Conservation (phyloP, 92 coral and sea anemone species). For the Umimayanthus chanpuru region DNA sequence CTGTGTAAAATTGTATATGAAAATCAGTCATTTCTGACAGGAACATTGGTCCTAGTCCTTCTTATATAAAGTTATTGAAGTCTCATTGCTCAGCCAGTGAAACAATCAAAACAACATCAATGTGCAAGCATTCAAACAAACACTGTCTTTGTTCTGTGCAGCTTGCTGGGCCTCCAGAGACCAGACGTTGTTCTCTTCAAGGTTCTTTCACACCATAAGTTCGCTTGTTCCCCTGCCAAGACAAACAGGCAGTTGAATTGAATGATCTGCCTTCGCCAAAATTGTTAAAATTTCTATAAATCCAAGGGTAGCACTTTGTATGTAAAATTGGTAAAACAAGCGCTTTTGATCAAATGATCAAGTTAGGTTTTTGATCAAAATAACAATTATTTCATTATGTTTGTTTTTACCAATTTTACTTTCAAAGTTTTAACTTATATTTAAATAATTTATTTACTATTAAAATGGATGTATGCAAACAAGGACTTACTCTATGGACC, state of each 20-base stretch:
- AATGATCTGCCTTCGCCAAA: too few relatives aligned
- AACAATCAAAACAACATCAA: constrained; percentile 25
- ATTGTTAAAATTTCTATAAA: too few relatives aligned
- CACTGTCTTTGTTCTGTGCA: constrained; percentile 23
- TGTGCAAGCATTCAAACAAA: constrained; percentile 25
- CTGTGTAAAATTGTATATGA: constrained; percentile 26
- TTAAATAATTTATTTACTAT: too few relatives aligned
- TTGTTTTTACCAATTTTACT: too few relatives aligned
- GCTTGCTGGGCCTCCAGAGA: constrained; percentile 11
- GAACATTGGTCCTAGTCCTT: background rate
- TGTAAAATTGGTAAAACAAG: too few relatives aligned
- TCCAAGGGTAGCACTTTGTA: too few relatives aligned
- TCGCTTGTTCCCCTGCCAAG: constrained; percentile 88
- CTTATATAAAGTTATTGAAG: constrained; percentile 36
- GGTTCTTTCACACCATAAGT: constrained; percentile 97
- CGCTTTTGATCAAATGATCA: too few relatives aligned
- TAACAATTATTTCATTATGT: too few relatives aligned
- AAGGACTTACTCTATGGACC: background rate
- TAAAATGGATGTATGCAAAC: too few relatives aligned
- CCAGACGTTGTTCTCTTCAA: constrained; percentile 37
- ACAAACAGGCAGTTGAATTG: background rate
- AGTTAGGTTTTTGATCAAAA: too few relatives aligned
- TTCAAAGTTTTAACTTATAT: too few relatives aligned
- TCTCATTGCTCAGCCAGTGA: constrained; percentile 22
- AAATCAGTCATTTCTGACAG: constrained; percentile 27